phyloP scores from a whole-genome alignment of 2,113 vertebrate species.

The Nestor notabilis region DNA sequence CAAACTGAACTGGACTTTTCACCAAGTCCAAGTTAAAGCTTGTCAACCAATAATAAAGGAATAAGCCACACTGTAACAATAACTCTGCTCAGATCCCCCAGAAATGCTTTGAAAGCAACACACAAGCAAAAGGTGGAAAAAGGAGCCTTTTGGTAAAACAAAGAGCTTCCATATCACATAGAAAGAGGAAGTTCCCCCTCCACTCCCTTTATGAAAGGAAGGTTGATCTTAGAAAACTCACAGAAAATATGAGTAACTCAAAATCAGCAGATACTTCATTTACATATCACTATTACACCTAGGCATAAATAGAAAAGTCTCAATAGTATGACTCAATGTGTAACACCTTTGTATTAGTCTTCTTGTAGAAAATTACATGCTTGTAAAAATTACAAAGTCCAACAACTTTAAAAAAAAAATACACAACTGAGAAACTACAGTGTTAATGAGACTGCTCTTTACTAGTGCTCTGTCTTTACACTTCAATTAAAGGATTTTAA shows the following conservation, averaged over 20 bases:
- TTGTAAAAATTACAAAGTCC: neutral
- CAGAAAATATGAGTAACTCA: neutral
- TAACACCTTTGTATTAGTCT: neutral
- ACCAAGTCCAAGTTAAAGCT: neutral
- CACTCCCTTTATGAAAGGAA: neutral
- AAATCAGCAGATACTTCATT: neutral
- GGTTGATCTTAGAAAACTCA: neutral
- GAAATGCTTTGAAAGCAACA: neutral
- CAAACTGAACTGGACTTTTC: neutral
- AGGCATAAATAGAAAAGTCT: neutral
- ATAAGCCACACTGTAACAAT: accelerated
- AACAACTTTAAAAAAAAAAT: neutral
- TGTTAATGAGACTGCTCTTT: neutral
- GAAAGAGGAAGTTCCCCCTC: neutral
- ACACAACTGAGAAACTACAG: neutral
- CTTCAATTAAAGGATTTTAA: neutral
- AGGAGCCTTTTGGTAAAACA: neutral
- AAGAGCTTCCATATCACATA: neutral
- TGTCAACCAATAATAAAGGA: neutral
- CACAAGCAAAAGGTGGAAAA: neutral
- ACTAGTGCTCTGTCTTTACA: neutral
- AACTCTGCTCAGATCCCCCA: neutral
- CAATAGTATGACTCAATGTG: neutral
- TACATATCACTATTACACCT: neutral
- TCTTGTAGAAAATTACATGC: neutral